Evolutionary conservation across 2,888 invertebrate species (phyloP), one percentile per base, ranked within the genome.

Genomic region (Ceramica pisi): DNA sequence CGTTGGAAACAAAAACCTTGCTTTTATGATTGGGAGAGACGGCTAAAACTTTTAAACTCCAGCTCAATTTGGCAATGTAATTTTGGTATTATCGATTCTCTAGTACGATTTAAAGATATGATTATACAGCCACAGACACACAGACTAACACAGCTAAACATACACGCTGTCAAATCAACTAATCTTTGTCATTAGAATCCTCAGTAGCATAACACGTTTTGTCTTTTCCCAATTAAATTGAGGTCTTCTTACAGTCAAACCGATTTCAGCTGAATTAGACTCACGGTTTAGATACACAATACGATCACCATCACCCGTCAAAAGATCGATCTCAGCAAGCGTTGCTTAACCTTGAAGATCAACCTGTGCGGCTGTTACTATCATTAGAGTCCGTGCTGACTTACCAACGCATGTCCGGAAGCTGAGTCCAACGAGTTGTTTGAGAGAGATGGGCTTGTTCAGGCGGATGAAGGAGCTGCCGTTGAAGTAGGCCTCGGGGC

Each of bases 401-500:
- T 93, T 90, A 98, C 98, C 98, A 83, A 97, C 97, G 93, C 98
- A 98, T 9, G 98, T 98, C 86, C 98, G 96, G 93, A 98, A 98
- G 93, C 98, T 98, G 85, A 98, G 96, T 38, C 98, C 98, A 78
- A 98, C 98, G 88, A 98, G 98, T 90, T 97, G 97, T 92, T 97
- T 97, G 86, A 98, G 97, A 72, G 98, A 97, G 90, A 98, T 97
- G 70, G 98, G 97, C 75, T 97, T 97, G 81, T 97, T 94, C 82
- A 98, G 96, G 89, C 97, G 97, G 82, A 98, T 96, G 92, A 97
- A 98, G 26, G 98, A 97, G 87, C 97, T 97, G 85, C 98, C 98
- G 94, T 98, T 98, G 94, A 98, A 98, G 93, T 98, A 98, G 59
- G 98, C 98, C 94, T 98, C 98, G 69, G 98, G 97, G 69, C 97